A percentile compares a stretch with the other conserved stretches of the same genome.
These are phyloP conservation scores for Atractosteus spatula DNA, from an alignment of 2,113 vertebrate species.

Conservation along the genomic window DNA sequence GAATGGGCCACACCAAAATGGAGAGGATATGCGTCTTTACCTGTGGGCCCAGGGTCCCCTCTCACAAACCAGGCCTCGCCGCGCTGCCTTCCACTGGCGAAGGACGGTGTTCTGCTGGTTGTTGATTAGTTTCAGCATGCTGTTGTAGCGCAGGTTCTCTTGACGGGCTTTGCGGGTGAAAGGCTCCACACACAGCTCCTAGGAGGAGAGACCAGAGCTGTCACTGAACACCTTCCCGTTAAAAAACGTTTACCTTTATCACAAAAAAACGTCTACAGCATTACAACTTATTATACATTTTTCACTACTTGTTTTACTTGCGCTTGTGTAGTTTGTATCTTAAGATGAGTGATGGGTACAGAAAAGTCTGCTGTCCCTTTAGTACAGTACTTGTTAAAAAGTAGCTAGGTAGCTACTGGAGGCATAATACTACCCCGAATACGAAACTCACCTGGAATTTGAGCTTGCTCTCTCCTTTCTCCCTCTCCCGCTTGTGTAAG, in stretches of 20 bases:
- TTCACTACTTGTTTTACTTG: too few relatives aligned
- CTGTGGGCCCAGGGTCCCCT: conserved; percentile 90
- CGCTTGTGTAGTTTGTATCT: too few relatives aligned
- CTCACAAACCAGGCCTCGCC: conserved; percentile 82
- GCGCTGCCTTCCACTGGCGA: conserved; percentile 85
- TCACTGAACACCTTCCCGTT: too few relatives aligned
- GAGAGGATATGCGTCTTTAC: conserved; percentile 48
- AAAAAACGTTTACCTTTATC: too few relatives aligned
- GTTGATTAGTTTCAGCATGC: conserved; percentile 86
- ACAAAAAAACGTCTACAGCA: too few relatives aligned
- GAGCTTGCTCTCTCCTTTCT: conserved; percentile 94
- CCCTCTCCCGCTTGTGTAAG: conserved; percentile 84
- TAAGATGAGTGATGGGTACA: too few relatives aligned
- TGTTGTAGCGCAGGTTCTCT: conserved; percentile 93
- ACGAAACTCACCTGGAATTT: conserved; percentile 83
- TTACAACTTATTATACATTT: too few relatives aligned
- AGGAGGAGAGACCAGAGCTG: conserved; percentile 14
- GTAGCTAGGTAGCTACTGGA: too few relatives aligned
- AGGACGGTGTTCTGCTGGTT: conserved; percentile 74
- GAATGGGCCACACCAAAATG: background rate
- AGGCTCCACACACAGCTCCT: conserved; percentile 92
- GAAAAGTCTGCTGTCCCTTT: too few relatives aligned
- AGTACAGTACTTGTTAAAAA: too few relatives aligned
- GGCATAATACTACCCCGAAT: too few relatives aligned
- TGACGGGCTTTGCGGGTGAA: conserved; percentile 87